phyloP scores from a whole-genome alignment of 2,888 invertebrate genomes.

The Lathronympha strigana region DNA sequence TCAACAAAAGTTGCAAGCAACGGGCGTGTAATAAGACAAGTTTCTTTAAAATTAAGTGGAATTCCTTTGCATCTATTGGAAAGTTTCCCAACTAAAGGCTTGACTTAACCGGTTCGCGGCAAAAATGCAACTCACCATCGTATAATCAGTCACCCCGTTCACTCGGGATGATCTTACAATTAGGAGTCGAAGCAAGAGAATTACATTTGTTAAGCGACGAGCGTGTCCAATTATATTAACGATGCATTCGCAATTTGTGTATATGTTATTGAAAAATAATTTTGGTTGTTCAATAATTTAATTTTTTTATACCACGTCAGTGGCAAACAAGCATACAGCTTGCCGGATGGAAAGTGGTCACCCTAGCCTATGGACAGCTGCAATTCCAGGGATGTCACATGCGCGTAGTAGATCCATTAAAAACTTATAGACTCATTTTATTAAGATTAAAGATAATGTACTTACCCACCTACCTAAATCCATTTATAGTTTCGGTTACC shows the following conservation, averaged over 20 bases:
- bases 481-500: too few relatives aligned
- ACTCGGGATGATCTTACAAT: slow-evolving; percentile 75
- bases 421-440: too few relatives aligned
- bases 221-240: slow-evolving; percentile 7
- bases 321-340: too few relatives aligned
- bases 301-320: background rate
- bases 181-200: slow-evolving; percentile 56
- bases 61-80: slow-evolving; percentile 41
- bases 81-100: slow-evolving; percentile 34
- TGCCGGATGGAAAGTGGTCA: too few relatives aligned
- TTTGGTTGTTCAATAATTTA: background rate
- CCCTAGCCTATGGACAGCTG: too few relatives aligned
- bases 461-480: too few relatives aligned
- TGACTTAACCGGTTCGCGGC: slow-evolving; percentile 43
- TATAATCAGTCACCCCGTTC: slow-evolving; percentile 74
- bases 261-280: background rate
- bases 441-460: too few relatives aligned
- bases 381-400: too few relatives aligned
- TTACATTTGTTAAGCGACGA: slow-evolving; percentile 8
- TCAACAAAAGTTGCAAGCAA: slow-evolving; percentile 28
- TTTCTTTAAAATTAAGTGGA: slow-evolving; percentile 43
- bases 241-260: background rate
- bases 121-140: slow-evolving; percentile 70
- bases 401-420: too few relatives aligned
- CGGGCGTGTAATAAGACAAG: slow-evolving; percentile 38